A percentile compares a stretch with the other conserved stretches of the same genome.
Evolutionary conservation across 2,888 invertebrate species (phyloP).

Genomic region (Philopedon plagiatum): DNA sequence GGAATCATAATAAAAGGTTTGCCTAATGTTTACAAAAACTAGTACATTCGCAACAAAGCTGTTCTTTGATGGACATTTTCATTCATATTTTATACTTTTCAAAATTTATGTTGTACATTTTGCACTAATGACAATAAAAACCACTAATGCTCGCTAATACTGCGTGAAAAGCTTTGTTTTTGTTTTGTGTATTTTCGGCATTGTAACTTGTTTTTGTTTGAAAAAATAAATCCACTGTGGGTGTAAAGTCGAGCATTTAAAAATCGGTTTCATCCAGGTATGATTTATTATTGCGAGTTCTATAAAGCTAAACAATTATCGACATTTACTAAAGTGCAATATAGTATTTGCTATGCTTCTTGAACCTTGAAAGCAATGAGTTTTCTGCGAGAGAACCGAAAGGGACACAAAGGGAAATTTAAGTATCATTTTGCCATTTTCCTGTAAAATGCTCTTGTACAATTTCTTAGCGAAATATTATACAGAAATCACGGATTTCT

Average conservation of each 20-base stretch:
- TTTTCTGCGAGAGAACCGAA: too few relatives aligned
- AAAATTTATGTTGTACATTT: slow-evolving; percentile 55
- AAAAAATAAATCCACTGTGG: slow-evolving; percentile 63
- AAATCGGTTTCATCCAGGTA: slow-evolving; percentile 60
- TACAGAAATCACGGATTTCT: too few relatives aligned
- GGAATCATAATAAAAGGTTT: neutral
- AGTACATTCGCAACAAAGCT: neutral
- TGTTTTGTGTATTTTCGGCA: slow-evolving; percentile 44
- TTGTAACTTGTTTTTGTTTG: slow-evolving; percentile 59
- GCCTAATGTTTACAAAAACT: neutral
- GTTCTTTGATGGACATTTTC: slow-evolving; percentile 5
- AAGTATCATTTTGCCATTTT: too few relatives aligned
- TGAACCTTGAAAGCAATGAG: too few relatives aligned
- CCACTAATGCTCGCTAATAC: slow-evolving; percentile 25
- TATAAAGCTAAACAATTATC: too few relatives aligned
- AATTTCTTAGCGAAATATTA: too few relatives aligned
- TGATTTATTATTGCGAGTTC: slow-evolving; percentile 63
- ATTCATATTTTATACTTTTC: neutral
- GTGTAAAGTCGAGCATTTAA: slow-evolving; percentile 57
- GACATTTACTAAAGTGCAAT: too few relatives aligned
- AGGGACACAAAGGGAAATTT: too few relatives aligned
- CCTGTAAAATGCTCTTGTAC: too few relatives aligned
- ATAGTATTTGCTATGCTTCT: too few relatives aligned
- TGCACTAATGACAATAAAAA: slow-evolving; percentile 21
- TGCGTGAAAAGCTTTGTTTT: slow-evolving; percentile 19